Evolutionary conservation across 2,797 vertebrate genomes (phyloP), one percentile per base, ranked within the genome.

Genomic region (Pipistrellus pygmaeus): DNA sequence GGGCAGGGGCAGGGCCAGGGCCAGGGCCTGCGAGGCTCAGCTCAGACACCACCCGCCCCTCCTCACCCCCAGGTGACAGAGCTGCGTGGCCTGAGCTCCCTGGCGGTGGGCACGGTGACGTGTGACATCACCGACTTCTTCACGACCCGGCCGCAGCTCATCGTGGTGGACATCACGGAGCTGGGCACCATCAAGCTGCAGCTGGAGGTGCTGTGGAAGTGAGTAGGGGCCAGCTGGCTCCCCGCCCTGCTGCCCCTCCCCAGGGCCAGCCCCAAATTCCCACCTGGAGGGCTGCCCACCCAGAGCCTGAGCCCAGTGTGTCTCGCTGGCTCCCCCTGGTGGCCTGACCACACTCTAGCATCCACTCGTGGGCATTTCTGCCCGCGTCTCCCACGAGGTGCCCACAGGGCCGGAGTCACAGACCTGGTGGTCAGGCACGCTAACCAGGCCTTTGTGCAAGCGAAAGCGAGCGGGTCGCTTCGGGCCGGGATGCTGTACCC

Each of bases 181-280:
- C 98, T 99, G 97, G 99, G 99, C 60, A 99, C 99, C 96, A 99
- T 99, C 98, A 99, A 99, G 93, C 98, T 99, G 38, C 98, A 99
- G 96, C 98, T 99, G 97, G 99, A 99, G 93, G 99, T 99, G 81
- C 98, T 98, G 92, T 99, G 99, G 99, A 99, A 98, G 99, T 99
- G 98, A 97, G 99, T 97, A 46, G 73, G 35, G 75, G 89, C 17
- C 48, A 1, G 73, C 38, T 18, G 41, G 53, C 23, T 18, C 5
- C 3, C 17, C 2, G n/a, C 53, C 41, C 35, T 2, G 6, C 10
- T 1, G 44, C 23, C 55, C 7, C 5, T n/a, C 15, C 35, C 3
- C 13, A 8, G 46, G 46, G 69, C 27, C 25, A 25, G 44, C 69
- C 38, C 55, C 41, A 35, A 51, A 53, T 14, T 53, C 46, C 64